Conservation (phyloP, 1,140 invertebrate genomes). For the Neodiprion lecontei region DNA sequence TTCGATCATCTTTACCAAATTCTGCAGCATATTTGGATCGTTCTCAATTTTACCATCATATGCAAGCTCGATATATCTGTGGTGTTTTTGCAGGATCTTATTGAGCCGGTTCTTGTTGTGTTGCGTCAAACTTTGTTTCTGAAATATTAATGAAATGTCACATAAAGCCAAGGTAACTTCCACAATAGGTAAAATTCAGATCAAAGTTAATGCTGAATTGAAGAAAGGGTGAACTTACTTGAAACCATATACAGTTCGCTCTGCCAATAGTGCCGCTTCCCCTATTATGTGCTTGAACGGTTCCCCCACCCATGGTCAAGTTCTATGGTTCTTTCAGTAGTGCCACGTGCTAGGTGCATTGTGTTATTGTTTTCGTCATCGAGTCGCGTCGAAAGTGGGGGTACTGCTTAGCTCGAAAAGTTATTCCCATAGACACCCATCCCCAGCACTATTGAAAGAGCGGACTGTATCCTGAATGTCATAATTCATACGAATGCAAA, state of each 20-base stretch:
- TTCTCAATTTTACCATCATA: neutral
- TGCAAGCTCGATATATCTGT: neutral
- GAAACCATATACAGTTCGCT: no score
- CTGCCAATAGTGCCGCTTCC: no score
- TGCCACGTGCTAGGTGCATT: no score
- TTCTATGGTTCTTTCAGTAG: no score
- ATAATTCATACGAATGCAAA: neutral
- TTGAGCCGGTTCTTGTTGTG: neutral
- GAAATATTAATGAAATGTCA: neutral
- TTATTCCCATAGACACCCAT: no score
- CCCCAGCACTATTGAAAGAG: no score
- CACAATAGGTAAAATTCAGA: neutral
- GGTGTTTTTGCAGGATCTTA: neutral
- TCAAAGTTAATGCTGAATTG: neutral
- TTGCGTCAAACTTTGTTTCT: neutral
- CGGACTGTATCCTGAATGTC: neutral
- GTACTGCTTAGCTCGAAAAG: no score
- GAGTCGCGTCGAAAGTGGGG: no score
- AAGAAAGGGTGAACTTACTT: no score
- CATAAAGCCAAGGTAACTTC: neutral
- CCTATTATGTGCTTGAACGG: no score
- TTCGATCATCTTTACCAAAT: neutral
- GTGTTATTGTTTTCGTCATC: no score
- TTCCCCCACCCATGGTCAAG: no score
- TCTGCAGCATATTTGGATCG: neutral